These are phyloP conservation scores for Caenorhabditis sulstoni DNA, from an alignment of 2,888 invertebrate genomes.

Conservation along the genomic window DNA sequence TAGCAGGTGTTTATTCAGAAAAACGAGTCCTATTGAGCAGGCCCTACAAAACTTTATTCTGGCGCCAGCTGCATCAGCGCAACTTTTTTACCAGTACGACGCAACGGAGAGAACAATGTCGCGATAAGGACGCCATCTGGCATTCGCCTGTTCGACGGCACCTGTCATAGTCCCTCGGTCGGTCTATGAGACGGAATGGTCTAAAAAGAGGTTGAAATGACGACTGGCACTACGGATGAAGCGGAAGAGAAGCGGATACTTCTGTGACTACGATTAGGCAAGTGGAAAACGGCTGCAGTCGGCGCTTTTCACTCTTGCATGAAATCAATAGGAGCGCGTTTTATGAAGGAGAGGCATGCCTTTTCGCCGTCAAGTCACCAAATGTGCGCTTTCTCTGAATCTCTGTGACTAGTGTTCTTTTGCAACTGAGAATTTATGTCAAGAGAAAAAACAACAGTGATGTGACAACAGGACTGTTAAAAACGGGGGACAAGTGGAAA, in stretches of 20 bases:
- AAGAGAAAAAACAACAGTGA: conserved; percentile 35
- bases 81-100: conserved; percentile 64
- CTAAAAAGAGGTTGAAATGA: too few relatives aligned
- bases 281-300: not conserved
- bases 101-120: conserved; percentile 60
- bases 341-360: not conserved
- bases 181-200: too few relatives aligned
- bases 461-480: conserved; percentile 49
- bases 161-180: conserved; percentile 2
- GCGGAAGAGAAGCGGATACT: too few relatives aligned
- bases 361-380: not conserved
- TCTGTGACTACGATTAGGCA: too few relatives aligned
- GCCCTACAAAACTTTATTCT: conserved; percentile 80
- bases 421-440: conserved; percentile 25
- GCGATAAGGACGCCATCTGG: conserved; percentile 13
- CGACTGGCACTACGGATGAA: too few relatives aligned
- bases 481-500: conserved; percentile 35
- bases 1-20: conserved; percentile 83
- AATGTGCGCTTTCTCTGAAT: too few relatives aligned
- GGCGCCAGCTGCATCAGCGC: conserved; percentile 9
- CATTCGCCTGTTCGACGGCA: not conserved
- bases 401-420: not conserved
- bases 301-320: not conserved
- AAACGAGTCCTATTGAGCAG: conserved; percentile 83
- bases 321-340: conserved; percentile 4